A percentile compares a stretch with the other conserved stretches of the same genome.
These are phyloP conservation scores for Streptopelia turtur DNA, from an alignment of 2,797 vertebrate species.

Conservation along the genomic window DNA sequence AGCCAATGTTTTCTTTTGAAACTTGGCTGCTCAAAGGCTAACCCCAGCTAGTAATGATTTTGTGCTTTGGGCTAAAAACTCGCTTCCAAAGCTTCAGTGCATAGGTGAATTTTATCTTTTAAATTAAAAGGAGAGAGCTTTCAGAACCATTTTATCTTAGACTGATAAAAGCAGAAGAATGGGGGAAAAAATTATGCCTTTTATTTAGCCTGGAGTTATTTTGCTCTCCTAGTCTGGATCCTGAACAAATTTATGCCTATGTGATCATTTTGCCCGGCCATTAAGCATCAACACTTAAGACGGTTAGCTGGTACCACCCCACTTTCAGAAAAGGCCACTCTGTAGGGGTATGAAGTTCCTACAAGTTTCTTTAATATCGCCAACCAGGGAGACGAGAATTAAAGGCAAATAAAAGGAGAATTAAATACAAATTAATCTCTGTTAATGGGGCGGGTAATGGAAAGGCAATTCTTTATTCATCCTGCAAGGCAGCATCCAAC, in stretches of 20 bases:
- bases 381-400: background rate
- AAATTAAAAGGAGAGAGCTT: background rate
- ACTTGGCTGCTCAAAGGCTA: slow-evolving; percentile 20
- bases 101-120: background rate
- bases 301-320: background rate
- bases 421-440: background rate
- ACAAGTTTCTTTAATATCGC: background rate
- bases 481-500: background rate
- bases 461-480: background rate
- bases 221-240: background rate
- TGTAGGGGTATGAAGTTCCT: background rate
- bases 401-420: background rate
- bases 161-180: background rate
- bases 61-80: slow-evolving; percentile 28
- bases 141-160: background rate
- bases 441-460: background rate
- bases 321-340: background rate
- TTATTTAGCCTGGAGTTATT: background rate
- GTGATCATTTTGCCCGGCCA: background rate
- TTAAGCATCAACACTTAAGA: background rate
- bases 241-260: background rate
- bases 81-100: background rate
- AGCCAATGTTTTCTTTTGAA: slow-evolving; percentile 54
- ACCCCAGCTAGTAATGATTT: background rate
- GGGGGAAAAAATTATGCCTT: background rate